Evolutionary conservation across 2,113 vertebrate species (phyloP), one percentile per base, ranked within the genome.

Genomic region (Sinocyclocheilus maitianheensis): DNA sequence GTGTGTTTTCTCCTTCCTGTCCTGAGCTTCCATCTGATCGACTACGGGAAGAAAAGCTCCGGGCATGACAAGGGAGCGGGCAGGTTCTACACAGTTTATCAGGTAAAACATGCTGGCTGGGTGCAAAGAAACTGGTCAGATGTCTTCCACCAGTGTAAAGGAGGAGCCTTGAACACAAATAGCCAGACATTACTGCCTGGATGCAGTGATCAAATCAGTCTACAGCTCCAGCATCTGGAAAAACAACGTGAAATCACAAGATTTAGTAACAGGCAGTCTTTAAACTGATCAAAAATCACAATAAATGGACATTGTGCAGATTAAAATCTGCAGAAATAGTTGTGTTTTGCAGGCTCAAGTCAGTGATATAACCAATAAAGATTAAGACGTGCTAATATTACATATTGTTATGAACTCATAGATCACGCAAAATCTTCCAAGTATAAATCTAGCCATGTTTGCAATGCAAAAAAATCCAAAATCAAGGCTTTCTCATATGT

Each of bases 161-260:
- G 12, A 94, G 86, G 48, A 94, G 87, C 37, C 91, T 62, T 84
- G 88, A 84, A 74, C 82, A 92, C 88, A 93, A 85, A 85, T 92
- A 92, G 77, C 91, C 87, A 90, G 90, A 91, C 94, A 95, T 95
- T 71, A 91, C 89, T 86, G 55, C 16, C 37, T 22, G 26, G 60
- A 7, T 65, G 37, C 78, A 78, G 40, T 60, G 58, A 37, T 12
- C 14, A 8, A 34, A 48, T 16, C 63, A 20, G 60, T 69, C 60
- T 55, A 51, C 22, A 71, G 26, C n/a, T 26, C 40, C 75, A 81
- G 77, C 87, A 87, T 86, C 88, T 88, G 69, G 5, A 51, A 78
- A 51, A 48, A 46, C 63, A 77, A 60, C 0, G 30, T 6, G 48
- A 58, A 55, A 7, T 20, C 2, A 58, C 34, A 53, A 46, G 12